phyloP scores from a whole-genome alignment of 2,113 vertebrate genomes.

The Caranx ignobilis region DNA sequence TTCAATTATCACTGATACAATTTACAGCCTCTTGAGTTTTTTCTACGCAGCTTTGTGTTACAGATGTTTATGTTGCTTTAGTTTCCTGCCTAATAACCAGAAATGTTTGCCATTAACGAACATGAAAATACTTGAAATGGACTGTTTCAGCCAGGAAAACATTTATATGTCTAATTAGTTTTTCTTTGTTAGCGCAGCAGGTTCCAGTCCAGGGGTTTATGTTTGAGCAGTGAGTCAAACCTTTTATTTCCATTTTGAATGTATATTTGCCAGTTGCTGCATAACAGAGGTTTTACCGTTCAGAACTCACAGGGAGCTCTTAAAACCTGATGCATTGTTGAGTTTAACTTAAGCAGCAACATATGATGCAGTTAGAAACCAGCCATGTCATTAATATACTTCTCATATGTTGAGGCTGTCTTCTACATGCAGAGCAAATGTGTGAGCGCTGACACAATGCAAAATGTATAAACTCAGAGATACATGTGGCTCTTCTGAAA shows the following conservation, averaged over 20 bases:
- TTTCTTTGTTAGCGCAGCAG: background rate
- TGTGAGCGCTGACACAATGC: background rate
- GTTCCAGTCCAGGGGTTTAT: background rate
- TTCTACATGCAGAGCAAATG: background rate
- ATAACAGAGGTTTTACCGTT: background rate
- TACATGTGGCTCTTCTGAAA: background rate
- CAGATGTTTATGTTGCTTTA: background rate
- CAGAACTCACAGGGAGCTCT: constrained; percentile 1
- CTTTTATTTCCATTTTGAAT: background rate
- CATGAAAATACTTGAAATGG: background rate
- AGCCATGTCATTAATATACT: background rate
- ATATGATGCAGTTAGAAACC: constrained; percentile 2
- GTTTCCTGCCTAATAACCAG: background rate
- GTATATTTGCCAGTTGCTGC: background rate
- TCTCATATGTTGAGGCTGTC: background rate
- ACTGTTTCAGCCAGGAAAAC: background rate
- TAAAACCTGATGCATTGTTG: constrained; percentile 4
- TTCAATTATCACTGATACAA: background rate
- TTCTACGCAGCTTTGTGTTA: background rate
- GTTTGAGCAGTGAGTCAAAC: background rate
- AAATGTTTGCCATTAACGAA: background rate
- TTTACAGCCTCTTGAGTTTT: background rate
- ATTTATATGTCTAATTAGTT: background rate
- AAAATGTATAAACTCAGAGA: background rate
- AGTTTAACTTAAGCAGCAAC: background rate